Evolutionary conservation across 2,797 vertebrate genomes (phyloP).

Genomic region (Loriculus beryllinus): DNA sequence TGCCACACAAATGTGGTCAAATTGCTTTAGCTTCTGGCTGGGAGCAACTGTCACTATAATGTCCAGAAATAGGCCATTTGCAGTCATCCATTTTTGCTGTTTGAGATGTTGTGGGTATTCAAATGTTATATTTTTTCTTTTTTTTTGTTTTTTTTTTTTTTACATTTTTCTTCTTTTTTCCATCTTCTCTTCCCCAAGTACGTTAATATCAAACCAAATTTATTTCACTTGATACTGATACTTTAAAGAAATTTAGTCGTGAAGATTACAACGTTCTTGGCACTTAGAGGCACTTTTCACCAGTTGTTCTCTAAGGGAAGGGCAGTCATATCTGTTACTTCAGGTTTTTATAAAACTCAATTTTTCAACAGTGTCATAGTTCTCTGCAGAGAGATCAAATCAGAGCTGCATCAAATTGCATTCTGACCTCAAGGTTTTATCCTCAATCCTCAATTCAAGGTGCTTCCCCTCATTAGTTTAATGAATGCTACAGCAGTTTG

Average conservation of each 20-base stretch:
- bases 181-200: background rate
- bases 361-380: conserved; percentile 30
- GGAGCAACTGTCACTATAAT: background rate
- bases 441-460: conserved; percentile 38
- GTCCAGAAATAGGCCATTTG: background rate
- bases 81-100: background rate
- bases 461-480: conserved; percentile 64
- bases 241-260: background rate
- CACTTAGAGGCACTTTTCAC: background rate
- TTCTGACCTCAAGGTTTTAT: conserved; percentile 56
- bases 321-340: background rate
- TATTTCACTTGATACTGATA: background rate
- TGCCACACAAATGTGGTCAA: background rate
- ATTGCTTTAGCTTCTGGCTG: background rate
- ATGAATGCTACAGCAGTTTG: conserved; percentile 51
- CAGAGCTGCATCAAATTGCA: conserved; percentile 33
- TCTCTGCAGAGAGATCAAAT: conserved; percentile 45
- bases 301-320: background rate
- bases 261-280: background rate
- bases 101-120: background rate
- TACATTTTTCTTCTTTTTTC: background rate
- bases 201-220: background rate
- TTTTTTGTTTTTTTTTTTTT: too few species aligned
- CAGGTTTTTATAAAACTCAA: background rate
- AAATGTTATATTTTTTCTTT: too few species aligned